Evolutionary conservation across 2,797 vertebrate genomes (phyloP).

Genomic region (Alfaro cultratus): DNA sequence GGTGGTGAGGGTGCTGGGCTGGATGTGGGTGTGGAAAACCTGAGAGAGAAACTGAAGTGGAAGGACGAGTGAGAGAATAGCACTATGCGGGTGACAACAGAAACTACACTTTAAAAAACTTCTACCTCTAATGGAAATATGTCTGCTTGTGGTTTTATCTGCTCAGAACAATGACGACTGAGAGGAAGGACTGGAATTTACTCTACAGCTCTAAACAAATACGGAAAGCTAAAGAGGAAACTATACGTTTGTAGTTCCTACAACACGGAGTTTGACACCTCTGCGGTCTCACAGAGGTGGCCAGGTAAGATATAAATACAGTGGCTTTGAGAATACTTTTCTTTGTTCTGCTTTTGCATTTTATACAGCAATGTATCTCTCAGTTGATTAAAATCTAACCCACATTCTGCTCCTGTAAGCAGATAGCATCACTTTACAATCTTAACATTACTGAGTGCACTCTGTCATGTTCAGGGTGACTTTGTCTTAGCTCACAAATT

Average conservation of each 20-base stretch:
- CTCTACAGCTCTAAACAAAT: neutral
- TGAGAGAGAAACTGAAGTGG: neutral
- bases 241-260: conserved; percentile 1
- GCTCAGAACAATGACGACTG: conserved; percentile 4
- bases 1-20: conserved; percentile 20
- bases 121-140: neutral
- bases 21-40: conserved; percentile 53
- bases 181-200: neutral
- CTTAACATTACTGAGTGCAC: neutral
- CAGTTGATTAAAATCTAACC: neutral
- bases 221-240: neutral
- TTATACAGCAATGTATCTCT: neutral
- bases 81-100: neutral
- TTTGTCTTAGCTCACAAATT: neutral
- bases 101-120: neutral
- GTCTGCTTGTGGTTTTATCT: neutral
- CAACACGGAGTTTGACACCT: conserved; percentile 17
- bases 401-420: neutral
- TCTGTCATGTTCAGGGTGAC: neutral
- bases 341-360: neutral
- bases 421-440: neutral
- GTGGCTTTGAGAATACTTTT: neutral
- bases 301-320: conserved; percentile 25
- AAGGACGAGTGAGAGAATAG: neutral
- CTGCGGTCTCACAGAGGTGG: neutral